Evolutionary conservation across 1,140 invertebrate species (phyloP), one percentile per base, ranked within the genome.

Genomic region (Drosophila baimaii): DNA sequence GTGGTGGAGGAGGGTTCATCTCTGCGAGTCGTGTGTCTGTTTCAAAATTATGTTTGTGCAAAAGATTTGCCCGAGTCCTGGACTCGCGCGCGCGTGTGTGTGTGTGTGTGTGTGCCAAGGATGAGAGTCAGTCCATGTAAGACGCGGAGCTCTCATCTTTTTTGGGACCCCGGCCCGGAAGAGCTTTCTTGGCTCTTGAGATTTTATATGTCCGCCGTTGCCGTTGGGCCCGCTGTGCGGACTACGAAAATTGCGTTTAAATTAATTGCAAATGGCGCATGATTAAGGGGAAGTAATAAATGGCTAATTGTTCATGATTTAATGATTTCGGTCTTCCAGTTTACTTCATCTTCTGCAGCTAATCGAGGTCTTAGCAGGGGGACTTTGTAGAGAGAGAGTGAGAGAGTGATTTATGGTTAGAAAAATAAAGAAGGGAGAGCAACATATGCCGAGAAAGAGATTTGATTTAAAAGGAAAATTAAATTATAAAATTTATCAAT

Each of bases 21-120:
- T 59, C 43, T 51, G 44, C 17, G 35, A 62, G 66, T 80, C 81
- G 79, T 90, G 86, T 90, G 81, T 90, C 79, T 85, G 86, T 86
- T 79, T 90, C 86, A 82, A 90, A 90, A 90, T 90, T 90, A 90
- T 90, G 86, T 90, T 90, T 90, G 83, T 86, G 82, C 86, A 77
- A 86, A 90, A 90, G 86, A 90, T 90, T 90, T 90, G 74, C 65
- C 39, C 73, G 51, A 55, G 35, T 44, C 56, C 35, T 52, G 47
- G 43, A 39, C 7, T 33, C 35, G 54, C 58, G 58, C 66, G 21
- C 27, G 57, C 49, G 59, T 43, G 46, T 31, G 46, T 15, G 72
- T 25, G 31, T 12, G n/a, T n/a, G 68, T 56, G 52, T 35, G 47
- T 21, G 47, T 21, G 73, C 43, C 29, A 10, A 31, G 29, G 29